Base-by-base conservation (phyloP, 2,888 invertebrate species). In the Cephus spinipes region DNA sequence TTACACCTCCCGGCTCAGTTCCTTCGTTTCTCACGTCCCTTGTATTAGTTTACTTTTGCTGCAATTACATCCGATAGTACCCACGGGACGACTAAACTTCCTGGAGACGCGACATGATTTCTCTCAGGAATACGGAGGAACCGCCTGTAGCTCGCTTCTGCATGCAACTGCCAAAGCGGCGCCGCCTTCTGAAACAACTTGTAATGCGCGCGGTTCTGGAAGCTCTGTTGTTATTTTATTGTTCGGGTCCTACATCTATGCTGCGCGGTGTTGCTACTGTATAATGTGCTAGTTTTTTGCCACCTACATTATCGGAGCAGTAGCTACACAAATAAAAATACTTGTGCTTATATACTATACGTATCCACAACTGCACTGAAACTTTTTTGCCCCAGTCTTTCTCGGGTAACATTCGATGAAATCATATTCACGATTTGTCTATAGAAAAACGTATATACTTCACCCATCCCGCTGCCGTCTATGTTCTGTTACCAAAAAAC, bases 41-140 rank as follows among this genome's bases (percentile, higher is more conserved):
- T 84, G 82, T 84, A 85, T 85, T 86, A 85, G 85, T 85, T 87
- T 85, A 84, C 84, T 85, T 84, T 85, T 80, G 81, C 82, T 82
- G 83, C 85, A 86, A 87, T 87, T 86, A 85, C 83, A 85, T 81
- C 83, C 82, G 83, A 87, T 85, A 84, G 87, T 83, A 82, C 86
- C 82, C 86, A 35, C 73, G 85, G 81, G 86, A 83, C 79, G 81
- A 36, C 81, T 84, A 82, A 83, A 84, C 80, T 85, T 84, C 83
- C 79, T 81, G 82, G 84, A 84, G 83, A 82, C 82, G 84, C 82
- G 84, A 81, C 83, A 84, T 87, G 86, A 87, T 87, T 87, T 87
- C 87, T 87, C 87, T 79, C 81, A 87, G 87, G 83, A 86, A 86
- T 87, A 85, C 81, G 32, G n/a, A 69, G 74, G 76, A 34, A 71